Evolutionary conservation across 2,113 vertebrate genomes (phyloP), one percentile per base, ranked within the genome.

Genomic region (Melozone crissalis): DNA sequence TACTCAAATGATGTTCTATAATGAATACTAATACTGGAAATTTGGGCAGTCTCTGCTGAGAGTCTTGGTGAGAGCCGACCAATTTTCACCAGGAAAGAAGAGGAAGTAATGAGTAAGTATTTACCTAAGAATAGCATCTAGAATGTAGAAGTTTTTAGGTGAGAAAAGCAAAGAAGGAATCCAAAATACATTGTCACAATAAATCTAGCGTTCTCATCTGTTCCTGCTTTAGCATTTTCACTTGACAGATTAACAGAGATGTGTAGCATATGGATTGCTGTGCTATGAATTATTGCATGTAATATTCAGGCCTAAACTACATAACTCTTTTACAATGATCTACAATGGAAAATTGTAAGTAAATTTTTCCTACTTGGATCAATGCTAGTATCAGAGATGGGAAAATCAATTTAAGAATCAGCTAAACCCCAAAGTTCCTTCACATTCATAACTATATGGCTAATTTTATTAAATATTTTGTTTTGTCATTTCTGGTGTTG

Each of bases 181-280:
- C 75, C 55, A 91, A 91, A 95, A 85, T 91, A 87, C 47, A 41
- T 85, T 93, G 84, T 88, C 78, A 77, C 79, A 91, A 85, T 93
- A 94, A 90, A 94, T 97, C 84, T 93, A 90, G 87, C 49, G 8
- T 82, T 84, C 87, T 96, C 91, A 94, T 97, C 91, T 89, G 79
- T 71, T 95, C 65, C 78, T 71, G 75, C 63, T 96, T 95, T 95
- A 95, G 61, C 90, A 78, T 83, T 93, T 96, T 91, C 55, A 84
- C 75, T 95, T 93, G 92, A 88, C 94, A 97, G 95, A 91, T 96
- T 97, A 96, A 87, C 41, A 91, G 95, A 95, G 93, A 96, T 93
- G 51, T 76, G 75, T 47, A 93, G 67, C 95, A 77, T 94, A 95
- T 94, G 93, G 87, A 86, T 95, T 92, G 39, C 84, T 93, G 43